Conservation (phyloP, 2,888 invertebrate species). For the Drosophila bunnanda region DNA sequence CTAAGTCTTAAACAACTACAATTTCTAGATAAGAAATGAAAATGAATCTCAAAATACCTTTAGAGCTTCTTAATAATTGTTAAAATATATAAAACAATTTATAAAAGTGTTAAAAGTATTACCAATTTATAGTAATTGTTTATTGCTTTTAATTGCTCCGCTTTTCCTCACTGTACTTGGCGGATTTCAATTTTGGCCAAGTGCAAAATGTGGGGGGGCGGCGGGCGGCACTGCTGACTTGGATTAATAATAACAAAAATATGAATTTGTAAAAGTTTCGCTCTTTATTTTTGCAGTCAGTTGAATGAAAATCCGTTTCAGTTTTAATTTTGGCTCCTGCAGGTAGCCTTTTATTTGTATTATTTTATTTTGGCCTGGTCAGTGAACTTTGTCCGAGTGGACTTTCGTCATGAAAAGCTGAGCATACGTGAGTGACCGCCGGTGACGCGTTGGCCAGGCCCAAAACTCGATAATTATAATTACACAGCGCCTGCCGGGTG, state of each 20-base stretch:
- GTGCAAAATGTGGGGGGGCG: slow-evolving; percentile 47
- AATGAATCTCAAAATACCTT: background rate
- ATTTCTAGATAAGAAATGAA: background rate
- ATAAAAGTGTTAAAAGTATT: background rate
- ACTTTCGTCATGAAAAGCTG: slow-evolving; percentile 77
- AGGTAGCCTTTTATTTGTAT: slow-evolving; percentile 1
- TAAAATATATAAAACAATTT: background rate
- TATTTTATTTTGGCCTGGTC: slow-evolving; percentile 52
- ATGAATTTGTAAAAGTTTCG: slow-evolving; percentile 74
- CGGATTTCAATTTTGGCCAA: slow-evolving; percentile 41
- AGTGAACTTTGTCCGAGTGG: slow-evolving; percentile 80
- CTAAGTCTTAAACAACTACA: background rate
- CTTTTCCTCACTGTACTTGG: slow-evolving; percentile 12
- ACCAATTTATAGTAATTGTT: background rate
- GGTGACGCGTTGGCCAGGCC: slow-evolving; percentile 42
- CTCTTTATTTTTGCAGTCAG: slow-evolving; percentile 68
- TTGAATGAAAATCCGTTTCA: slow-evolving; percentile 75
- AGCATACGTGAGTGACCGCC: slow-evolving; percentile 60
- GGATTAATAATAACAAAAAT: slow-evolving; percentile 64
- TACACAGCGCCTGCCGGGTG: slow-evolving; percentile 33
- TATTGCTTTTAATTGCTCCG: background rate
- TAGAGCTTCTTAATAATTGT: background rate
- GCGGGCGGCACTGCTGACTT: slow-evolving; percentile 12
- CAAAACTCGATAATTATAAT: slow-evolving; percentile 35
- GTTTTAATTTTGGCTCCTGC: slow-evolving; percentile 40